phyloP scores from a whole-genome alignment of 2,113 vertebrate genomes.

The Erythrocercus mccallii region DNA sequence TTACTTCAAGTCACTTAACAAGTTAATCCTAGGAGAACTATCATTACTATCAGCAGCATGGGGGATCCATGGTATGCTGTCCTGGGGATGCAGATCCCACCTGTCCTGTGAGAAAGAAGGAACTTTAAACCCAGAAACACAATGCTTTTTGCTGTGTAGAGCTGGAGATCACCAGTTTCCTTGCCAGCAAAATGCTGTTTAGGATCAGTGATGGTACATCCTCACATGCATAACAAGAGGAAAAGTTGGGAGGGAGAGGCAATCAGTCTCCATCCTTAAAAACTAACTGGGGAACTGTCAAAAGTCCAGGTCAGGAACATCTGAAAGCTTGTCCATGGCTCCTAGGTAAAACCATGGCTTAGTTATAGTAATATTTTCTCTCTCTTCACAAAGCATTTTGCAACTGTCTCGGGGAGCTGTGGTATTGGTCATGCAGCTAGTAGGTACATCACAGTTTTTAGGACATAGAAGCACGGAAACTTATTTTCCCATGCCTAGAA shows the following conservation, averaged over 20 bases:
- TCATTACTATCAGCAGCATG: not conserved
- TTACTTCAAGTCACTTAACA: not conserved
- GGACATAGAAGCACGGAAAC: not conserved
- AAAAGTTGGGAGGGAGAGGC: not conserved
- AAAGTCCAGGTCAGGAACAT: not conserved
- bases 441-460: not conserved
- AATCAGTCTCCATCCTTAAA: not conserved
- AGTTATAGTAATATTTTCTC: not conserved
- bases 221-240: not conserved
- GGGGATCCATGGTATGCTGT: not conserved
- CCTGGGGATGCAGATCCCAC: not conserved
- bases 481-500: not conserved
- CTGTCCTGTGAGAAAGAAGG: not conserved
- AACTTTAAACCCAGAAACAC: not conserved
- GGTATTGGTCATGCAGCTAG: not conserved
- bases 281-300: not conserved
- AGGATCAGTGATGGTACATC: not conserved
- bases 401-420: fast-evolving
- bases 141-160: not conserved
- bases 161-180: not conserved
- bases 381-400: not conserved
- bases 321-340: not conserved
- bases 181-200: not conserved
- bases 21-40: not conserved
- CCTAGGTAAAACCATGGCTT: not conserved